phyloP scores from a whole-genome alignment of 23 tunicate genomes.

The Corella eumyota region DNA sequence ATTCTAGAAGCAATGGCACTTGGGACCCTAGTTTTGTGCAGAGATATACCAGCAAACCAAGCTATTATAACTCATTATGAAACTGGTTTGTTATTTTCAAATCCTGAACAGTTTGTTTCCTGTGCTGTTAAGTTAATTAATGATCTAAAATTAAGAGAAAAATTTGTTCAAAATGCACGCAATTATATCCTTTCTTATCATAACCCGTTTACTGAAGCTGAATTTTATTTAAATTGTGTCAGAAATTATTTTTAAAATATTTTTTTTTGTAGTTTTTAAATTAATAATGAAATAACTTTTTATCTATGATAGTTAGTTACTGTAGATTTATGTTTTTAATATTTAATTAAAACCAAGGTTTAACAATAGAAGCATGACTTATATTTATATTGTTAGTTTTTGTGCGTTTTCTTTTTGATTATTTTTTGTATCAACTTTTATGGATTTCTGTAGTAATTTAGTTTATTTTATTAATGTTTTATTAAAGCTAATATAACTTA shows the following conservation, averaged over 20 bases:
- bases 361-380: too few species aligned
- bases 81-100: constrained; percentile 47
- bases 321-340: too few species aligned
- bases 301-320: too few species aligned
- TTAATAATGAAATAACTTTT: too few species aligned
- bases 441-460: too few species aligned
- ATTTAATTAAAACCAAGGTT: too few species aligned
- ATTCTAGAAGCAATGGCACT: constrained; percentile 71
- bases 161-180: constrained; percentile 10
- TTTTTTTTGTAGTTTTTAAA: too few species aligned
- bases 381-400: too few species aligned
- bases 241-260: constrained; percentile 10
- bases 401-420: too few species aligned
- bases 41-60: constrained; percentile 60
- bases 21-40: constrained; percentile 53
- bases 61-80: constrained; percentile 28
- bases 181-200: constrained; percentile 8
- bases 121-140: constrained; percentile 20
- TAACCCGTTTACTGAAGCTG: constrained; percentile 32
- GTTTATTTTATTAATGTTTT: too few species aligned
- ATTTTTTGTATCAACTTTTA: too few species aligned
- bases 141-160: constrained; percentile 6
- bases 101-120: constrained; percentile 35
- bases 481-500: too few species aligned
- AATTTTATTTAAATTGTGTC: constrained; percentile 23